Evolutionary conservation across 1,140 invertebrate species (phyloP).

Genomic region (Portunus trituberculatus): DNA sequence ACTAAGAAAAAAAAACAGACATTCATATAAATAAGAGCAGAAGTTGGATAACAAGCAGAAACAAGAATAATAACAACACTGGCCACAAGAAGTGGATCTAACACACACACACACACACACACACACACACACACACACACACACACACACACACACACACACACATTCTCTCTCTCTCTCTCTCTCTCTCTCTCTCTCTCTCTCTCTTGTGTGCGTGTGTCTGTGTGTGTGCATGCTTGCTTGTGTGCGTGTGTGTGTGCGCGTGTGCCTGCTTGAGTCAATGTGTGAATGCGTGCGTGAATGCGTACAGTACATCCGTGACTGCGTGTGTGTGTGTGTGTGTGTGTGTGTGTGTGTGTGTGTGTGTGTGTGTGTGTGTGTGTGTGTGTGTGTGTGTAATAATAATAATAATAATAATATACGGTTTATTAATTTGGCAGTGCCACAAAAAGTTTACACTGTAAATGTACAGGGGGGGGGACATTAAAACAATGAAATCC

Average conservation of each 20-base stretch:
- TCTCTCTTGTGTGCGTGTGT: neutral
- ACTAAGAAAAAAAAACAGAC: too few species aligned
- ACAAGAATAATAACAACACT: too few species aligned
- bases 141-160: neutral
- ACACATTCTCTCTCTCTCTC: neutral
- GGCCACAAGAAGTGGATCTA: neutral
- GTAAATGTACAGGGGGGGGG: too few species aligned
- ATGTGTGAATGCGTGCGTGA: slow-evolving; percentile 27
- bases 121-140: slow-evolving; percentile 29
- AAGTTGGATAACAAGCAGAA: too few species aligned
- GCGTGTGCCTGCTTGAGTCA: neutral
- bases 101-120: neutral
- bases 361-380: slow-evolving; percentile 36
- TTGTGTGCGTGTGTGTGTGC: neutral
- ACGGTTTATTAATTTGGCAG: too few species aligned
- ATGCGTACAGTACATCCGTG: neutral
- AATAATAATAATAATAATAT: neutral
- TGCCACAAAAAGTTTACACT: too few species aligned
- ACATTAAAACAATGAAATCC: too few species aligned
- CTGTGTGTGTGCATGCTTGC: neutral
- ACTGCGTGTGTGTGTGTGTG: slow-evolving; percentile 40
- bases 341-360: slow-evolving; percentile 39
- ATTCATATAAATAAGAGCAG: too few species aligned
- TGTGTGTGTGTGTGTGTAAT: slow-evolving; percentile 31
- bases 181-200: neutral